These are phyloP conservation scores for Morone saxatilis DNA, from an alignment of 2,113 vertebrate genomes.

Conservation along the genomic window DNA sequence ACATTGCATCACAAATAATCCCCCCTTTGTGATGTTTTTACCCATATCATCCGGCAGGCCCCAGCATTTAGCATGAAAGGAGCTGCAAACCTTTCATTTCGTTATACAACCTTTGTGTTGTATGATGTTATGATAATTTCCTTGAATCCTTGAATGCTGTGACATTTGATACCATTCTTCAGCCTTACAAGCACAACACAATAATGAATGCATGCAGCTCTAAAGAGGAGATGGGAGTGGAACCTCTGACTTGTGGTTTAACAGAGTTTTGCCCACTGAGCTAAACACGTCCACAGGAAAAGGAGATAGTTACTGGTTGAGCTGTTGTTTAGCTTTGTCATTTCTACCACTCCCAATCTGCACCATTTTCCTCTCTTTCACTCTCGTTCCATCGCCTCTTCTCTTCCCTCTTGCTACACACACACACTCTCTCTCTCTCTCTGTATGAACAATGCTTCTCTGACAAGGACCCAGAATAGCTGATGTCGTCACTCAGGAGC, in stretches of 20 bases:
- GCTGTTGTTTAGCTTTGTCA: constrained; percentile 23
- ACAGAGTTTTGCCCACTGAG: constrained; percentile 10
- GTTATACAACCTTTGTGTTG: too few relatives aligned
- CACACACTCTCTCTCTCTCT: constrained; percentile 21
- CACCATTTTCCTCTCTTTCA: constrained; percentile 15
- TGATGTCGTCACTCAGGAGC: constrained; percentile 80
- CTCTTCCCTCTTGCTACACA: constrained; percentile 19
- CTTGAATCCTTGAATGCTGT: neutral
- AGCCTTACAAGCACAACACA: neutral
- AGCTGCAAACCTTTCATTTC: too few relatives aligned
- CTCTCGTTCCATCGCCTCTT: constrained; percentile 10
- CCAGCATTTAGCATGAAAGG: too few relatives aligned
- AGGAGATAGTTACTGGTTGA: constrained; percentile 29
- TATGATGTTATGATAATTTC: too few relatives aligned
- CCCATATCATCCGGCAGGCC: too few relatives aligned
- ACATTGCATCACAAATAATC: too few relatives aligned
- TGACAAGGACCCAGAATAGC: constrained; percentile 69
- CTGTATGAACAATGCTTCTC: constrained; percentile 76
- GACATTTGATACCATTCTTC: neutral
- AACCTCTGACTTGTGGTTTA: neutral
- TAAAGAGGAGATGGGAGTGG: neutral
- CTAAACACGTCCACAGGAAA: constrained; percentile 26
- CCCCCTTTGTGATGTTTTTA: too few relatives aligned
- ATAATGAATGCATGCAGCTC: constrained; percentile 1
- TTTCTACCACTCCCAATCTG: constrained; percentile 22